A percentile compares a stretch with the other conserved stretches of the same genome.
These are phyloP conservation scores for Lophius piscatorius DNA, from an alignment of 2,113 vertebrate genomes.

Conservation along the genomic window DNA sequence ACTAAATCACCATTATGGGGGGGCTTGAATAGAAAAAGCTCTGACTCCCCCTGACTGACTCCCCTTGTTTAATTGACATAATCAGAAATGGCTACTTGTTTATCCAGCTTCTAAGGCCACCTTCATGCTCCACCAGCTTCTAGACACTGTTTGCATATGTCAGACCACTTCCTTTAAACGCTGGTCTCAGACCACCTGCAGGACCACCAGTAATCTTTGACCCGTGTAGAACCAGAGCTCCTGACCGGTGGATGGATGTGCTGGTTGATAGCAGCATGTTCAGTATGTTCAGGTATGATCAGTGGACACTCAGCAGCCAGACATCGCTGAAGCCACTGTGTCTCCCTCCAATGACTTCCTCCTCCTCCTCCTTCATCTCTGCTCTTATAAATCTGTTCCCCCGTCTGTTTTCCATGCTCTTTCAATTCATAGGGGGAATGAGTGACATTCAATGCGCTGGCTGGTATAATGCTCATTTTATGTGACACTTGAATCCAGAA, in stretches of 20 bases:
- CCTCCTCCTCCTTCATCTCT: slow-evolving; percentile 15
- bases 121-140: background rate
- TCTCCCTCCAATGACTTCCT: slow-evolving; percentile 1
- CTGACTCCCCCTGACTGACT: no score
- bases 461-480: slow-evolving; percentile 48
- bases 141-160: slow-evolving; percentile 10
- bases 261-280: slow-evolving; percentile 36
- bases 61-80: slow-evolving; percentile 17
- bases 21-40: no score
- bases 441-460: slow-evolving; percentile 30
- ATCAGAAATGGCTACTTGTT: background rate
- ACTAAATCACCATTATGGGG: no score
- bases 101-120: slow-evolving; percentile 3
- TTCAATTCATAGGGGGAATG: slow-evolving; percentile 36
- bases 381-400: slow-evolving; percentile 12
- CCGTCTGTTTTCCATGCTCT: slow-evolving; percentile 12
- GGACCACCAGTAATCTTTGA: slow-evolving; percentile 12
- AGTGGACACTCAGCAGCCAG: slow-evolving; percentile 3
- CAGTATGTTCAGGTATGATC: slow-evolving; percentile 29
- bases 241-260: slow-evolving; percentile 26
- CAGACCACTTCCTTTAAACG: slow-evolving; percentile 12
- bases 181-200: background rate
- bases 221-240: background rate
- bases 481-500: slow-evolving; percentile 56
- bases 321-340: slow-evolving; percentile 39